Base-by-base conservation (phyloP, 2,888 invertebrate genomes). In the Parnassius mnemosyne region DNA sequence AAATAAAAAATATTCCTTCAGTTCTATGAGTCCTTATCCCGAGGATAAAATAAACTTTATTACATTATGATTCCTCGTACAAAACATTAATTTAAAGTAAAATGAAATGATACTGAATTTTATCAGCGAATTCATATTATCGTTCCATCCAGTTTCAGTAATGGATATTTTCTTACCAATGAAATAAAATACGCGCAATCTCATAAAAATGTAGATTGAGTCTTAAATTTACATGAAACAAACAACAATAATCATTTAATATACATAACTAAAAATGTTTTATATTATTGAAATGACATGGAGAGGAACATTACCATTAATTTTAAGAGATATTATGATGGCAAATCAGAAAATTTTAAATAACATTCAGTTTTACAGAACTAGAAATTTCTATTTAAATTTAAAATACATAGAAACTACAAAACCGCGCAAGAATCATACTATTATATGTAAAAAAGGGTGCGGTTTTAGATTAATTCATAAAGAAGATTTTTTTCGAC, bases 1-100 rank as follows among this genome's bases (percentile, higher is more conserved):
- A 20, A 20, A 20, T 20, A 54, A 47, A n/a, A 47, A n/a, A 16
- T 34, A 34, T 46, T n/a, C 1, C 25, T n/a, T 25, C 9, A 20
- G 20, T 5, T 42, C 11, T 43, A 56, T 16, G 20, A 42, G 7
- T 43, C n/a, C 20, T 44, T 16, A 41, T 52, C 20, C 41, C 16
- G 46, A 53, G 41, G 50, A 52, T 46, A 52, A 56, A 61, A 52
- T 52, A 56, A 52, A 57, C 47, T 61, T 47, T 47, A 44, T 16
- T 42, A 52, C 53, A 57, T 52, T 41, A 47, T 7, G 7, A 34
- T 7, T 7, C 7, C 34, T 34, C 34, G 7, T 3, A 34, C 0
- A 34, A 34, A 34, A 1, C 34, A 34, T 34, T 25, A 25, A 25
- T 34, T 34, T 34, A 34, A 34, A 34, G 34, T 7, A 34, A 34